Evolutionary conservation across 2,113 vertebrate genomes (phyloP).

Genomic region (Myodes glareolus): DNA sequence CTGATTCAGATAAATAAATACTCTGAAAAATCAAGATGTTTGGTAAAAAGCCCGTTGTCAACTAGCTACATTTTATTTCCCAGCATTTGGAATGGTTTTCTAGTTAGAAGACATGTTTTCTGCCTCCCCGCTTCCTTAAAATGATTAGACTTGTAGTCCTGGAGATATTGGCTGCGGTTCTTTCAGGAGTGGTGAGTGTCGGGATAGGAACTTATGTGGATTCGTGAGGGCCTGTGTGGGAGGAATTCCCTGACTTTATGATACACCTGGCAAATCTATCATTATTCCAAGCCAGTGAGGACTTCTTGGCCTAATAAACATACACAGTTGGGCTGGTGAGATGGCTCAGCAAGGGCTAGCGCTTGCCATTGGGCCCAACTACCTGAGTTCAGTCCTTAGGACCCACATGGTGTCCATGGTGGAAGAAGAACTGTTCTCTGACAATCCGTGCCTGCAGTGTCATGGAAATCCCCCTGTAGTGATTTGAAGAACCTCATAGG

Average conservation of each 20-base stretch:
- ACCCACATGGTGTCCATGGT: not conserved
- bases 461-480: not conserved
- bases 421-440: not conserved
- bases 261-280: not conserved
- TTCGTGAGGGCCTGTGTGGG: not conserved
- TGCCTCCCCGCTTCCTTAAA: not conserved
- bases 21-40: not conserved
- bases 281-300: not conserved
- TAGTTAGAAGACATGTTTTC: not conserved
- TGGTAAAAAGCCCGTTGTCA: not conserved
- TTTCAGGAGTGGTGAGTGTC: not conserved
- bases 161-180: not conserved
- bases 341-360: not conserved
- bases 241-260: not conserved
- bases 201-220: not conserved
- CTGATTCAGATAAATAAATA: not conserved
- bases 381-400: not conserved
- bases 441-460: not conserved
- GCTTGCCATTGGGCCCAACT: not conserved
- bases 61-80: not conserved
- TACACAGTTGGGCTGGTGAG: not conserved
- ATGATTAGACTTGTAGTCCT: not conserved
- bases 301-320: conserved; percentile 14
- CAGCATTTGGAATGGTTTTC: not conserved
- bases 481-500: not conserved